A percentile compares a stretch with the other conserved stretches of the same genome.
phyloP scores from a whole-genome alignment of 2,888 invertebrate species.

The Rotaria socialis region DNA sequence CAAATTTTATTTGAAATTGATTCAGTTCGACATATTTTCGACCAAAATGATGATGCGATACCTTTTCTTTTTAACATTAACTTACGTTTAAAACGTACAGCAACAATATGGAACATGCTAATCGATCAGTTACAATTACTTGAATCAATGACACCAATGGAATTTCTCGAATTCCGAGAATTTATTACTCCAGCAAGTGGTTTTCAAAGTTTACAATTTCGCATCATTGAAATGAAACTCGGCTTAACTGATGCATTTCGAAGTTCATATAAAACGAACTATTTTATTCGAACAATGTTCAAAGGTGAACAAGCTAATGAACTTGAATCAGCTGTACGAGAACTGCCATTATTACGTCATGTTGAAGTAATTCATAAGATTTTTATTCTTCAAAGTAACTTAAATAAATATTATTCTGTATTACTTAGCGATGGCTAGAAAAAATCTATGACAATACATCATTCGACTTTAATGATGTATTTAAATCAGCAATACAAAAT shows the following conservation, averaged over 20 bases:
- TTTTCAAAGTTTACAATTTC: conserved; percentile 89
- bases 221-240: conserved; percentile 85
- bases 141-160: conserved; percentile 96
- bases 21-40: conserved; percentile 76
- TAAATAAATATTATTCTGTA: too few relatives aligned
- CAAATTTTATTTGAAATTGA: conserved; percentile 95
- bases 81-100: not conserved
- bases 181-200: conserved; percentile 91
- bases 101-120: conserved; percentile 69
- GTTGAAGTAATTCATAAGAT: conserved; percentile 68
- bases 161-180: conserved; percentile 89
- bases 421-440: not conserved
- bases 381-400: too few relatives aligned
- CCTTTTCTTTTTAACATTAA: not conserved
- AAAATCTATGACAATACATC: not conserved
- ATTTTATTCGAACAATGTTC: conserved; percentile 67
- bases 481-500: not conserved
- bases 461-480: not conserved
- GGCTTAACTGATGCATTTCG: conserved; percentile 66
- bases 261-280: conserved; percentile 82
- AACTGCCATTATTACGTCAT: conserved; percentile 77
- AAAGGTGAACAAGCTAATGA: conserved; percentile 51
- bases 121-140: conserved; percentile 94
- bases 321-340: conserved; percentile 70
- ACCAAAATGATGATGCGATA: conserved; percentile 61